Conservation (phyloP, 2,113 vertebrate genomes). For the Lepisosteus oculatus region DNA sequence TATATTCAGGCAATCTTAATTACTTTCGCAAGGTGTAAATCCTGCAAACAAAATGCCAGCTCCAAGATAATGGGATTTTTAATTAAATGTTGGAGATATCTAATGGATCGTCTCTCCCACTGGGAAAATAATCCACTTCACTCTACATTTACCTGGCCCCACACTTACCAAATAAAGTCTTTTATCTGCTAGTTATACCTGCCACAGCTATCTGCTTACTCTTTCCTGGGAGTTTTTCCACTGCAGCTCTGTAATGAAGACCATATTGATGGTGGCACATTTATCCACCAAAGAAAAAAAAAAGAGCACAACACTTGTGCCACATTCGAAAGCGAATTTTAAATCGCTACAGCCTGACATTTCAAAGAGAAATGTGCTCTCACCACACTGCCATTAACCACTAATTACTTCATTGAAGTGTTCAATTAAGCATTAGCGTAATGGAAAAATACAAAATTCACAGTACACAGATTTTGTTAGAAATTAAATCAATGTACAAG, state of each 20-base stretch:
- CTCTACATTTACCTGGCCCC: conserved; percentile 11
- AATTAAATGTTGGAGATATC: conserved; percentile 20
- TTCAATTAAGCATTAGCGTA: too few relatives aligned
- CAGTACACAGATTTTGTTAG: too few relatives aligned
- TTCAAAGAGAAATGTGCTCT: too few relatives aligned
- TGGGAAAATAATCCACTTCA: conserved; percentile 17
- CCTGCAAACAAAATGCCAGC: conserved; percentile 10
- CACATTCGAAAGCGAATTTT: too few relatives aligned
- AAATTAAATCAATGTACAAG: too few relatives aligned
- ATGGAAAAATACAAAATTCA: too few relatives aligned
- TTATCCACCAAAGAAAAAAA: background rate
- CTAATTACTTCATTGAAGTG: too few relatives aligned
- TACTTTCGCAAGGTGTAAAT: too few relatives aligned
- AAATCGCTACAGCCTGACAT: too few relatives aligned
- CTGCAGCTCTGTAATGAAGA: background rate
- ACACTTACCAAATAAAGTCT: conserved; percentile 6
- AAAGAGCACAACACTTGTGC: too few relatives aligned
- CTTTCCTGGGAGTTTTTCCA: background rate
- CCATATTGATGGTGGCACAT: conserved; percentile 7
- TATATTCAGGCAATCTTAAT: too few relatives aligned
- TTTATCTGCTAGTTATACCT: conserved; percentile 1
- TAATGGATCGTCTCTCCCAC: conserved; percentile 21
- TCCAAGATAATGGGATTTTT: conserved; percentile 18
- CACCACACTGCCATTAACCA: too few relatives aligned
- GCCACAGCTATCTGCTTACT: conserved; percentile 11